These are phyloP conservation scores for Diorhabda elongata DNA, from an alignment of 1,140 invertebrate species.

Conservation along the genomic window DNA sequence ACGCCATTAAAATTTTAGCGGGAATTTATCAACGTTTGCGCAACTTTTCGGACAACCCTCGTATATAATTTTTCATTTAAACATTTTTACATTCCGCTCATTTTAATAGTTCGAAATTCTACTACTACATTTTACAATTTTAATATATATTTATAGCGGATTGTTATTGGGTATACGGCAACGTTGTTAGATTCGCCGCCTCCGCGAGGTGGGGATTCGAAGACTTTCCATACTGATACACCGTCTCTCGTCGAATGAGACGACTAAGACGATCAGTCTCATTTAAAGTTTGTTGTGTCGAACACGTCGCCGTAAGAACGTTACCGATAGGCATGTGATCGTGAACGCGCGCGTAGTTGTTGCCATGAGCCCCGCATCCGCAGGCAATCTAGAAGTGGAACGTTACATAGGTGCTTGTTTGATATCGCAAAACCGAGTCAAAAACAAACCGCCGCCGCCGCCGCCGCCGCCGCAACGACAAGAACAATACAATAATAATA, in stretches of 20 bases:
- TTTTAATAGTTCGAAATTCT: too few species aligned
- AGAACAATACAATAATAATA: neutral
- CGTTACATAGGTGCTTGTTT: constrained; percentile 63
- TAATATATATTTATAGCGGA: too few species aligned
- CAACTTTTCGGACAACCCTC: too few species aligned
- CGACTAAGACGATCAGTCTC: neutral
- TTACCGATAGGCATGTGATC: constrained; percentile 18
- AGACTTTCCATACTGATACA: neutral
- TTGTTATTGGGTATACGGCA: neutral
- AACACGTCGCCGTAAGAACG: neutral
- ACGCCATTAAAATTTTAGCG: too few species aligned
- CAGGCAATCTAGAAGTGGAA: constrained; percentile 57
- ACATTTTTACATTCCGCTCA: too few species aligned
- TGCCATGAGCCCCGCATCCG: constrained; percentile 59
- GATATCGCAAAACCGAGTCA: constrained; percentile 53
- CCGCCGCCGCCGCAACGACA: constrained; percentile 31
- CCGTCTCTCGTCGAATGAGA: neutral
- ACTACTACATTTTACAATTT: too few species aligned
- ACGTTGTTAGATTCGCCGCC: constrained; percentile 10
- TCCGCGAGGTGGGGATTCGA: neutral
- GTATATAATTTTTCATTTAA: too few species aligned
- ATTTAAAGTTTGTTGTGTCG: constrained; percentile 1
- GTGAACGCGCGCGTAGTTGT: constrained; percentile 4
- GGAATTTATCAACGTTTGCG: too few species aligned
- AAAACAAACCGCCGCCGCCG: constrained; percentile 15